Conservation (phyloP, 2,888 invertebrate genomes). For the Gerosis bhagava region DNA sequence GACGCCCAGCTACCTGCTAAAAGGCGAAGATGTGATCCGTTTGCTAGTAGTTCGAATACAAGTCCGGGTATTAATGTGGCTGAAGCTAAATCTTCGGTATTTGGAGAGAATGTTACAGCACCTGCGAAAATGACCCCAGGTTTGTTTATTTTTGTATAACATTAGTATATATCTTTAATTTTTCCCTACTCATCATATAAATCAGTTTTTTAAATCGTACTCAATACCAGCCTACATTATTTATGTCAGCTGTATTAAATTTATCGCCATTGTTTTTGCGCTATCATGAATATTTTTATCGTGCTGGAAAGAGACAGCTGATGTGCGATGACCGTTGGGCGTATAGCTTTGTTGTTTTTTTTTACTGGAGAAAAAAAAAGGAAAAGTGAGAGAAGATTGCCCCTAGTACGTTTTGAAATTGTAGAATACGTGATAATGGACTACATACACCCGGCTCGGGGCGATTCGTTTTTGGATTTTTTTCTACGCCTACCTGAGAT, state of each 20-base stretch:
- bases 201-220: too few relatives aligned
- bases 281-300: constrained; percentile 73
- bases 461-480: too few relatives aligned
- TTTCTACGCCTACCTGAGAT: too few relatives aligned
- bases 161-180: too few relatives aligned
- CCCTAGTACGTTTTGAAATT: too few relatives aligned
- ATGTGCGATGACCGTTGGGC: constrained; percentile 65
- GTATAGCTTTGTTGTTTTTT: constrained; percentile 58
- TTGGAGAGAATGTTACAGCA: constrained; percentile 90
- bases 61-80: constrained; percentile 76
- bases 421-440: too few relatives aligned
- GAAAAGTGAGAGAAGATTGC: too few relatives aligned
- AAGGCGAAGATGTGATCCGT: constrained; percentile 95
- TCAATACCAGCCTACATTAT: too few relatives aligned
- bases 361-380: constrained; percentile 30
- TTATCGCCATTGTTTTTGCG: constrained; percentile 66
- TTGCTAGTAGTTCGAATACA: constrained; percentile 84
- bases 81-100: constrained; percentile 88
- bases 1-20: constrained; percentile 95
- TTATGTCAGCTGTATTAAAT: constrained; percentile 64
- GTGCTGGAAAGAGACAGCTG: constrained; percentile 63
- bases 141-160: constrained; percentile 74
- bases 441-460: too few relatives aligned
- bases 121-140: constrained; percentile 93
- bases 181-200: too few relatives aligned